Base-by-base conservation (phyloP, 2,888 invertebrate species). In the Brachyopa scutellaris region DNA sequence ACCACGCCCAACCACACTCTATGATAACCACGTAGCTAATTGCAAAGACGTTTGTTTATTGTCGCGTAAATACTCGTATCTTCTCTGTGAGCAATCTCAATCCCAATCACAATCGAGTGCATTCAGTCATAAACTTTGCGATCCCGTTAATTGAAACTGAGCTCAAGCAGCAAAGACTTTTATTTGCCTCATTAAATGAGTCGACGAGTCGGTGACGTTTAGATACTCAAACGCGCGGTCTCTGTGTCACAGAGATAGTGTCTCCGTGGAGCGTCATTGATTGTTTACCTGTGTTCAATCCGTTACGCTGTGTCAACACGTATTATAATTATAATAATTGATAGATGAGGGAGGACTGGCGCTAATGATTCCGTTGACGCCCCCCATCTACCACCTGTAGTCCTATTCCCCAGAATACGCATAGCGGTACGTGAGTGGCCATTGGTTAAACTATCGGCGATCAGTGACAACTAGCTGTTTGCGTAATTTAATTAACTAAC, bases 301-400 rank as follows among this genome's bases (percentile, higher is more conserved):
- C 51, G 26, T 53, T 49, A 76, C 59, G 45, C 42, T 67, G 59
- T 76, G 74, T 67, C 74, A 76, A 76, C 74, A 67, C 51, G 59
- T 67, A 76, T 76, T 42, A 67, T 67, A 67, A 76, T 67, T 51
- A 49, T 76, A 76, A 76, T n/a, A n/a, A n/a, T 59, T 76, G 64
- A 64, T 73, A 57, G 66, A 76, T 67, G n/a, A n/a, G n/a, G n/a
- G n/a, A n/a, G n/a, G n/a, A n/a, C n/a, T 29, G 51, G 33, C 26
- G 31, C 45, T 64, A 73, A 47, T 66, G 66, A 49, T 23, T 45
- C 29, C 66, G 17, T 23, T 31, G 49, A n/a, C n/a, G n/a, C n/a
- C n/a, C n/a, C n/a, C n/a, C n/a, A n/a, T n/a, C n/a, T n/a, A n/a
- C 26, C 26, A 2, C 9, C 26, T 17, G 42, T 13, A 11, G 1